These are phyloP conservation scores for Gymnopithys bicolor DNA, from an alignment of 2,797 vertebrate species.

Conservation along the genomic window DNA sequence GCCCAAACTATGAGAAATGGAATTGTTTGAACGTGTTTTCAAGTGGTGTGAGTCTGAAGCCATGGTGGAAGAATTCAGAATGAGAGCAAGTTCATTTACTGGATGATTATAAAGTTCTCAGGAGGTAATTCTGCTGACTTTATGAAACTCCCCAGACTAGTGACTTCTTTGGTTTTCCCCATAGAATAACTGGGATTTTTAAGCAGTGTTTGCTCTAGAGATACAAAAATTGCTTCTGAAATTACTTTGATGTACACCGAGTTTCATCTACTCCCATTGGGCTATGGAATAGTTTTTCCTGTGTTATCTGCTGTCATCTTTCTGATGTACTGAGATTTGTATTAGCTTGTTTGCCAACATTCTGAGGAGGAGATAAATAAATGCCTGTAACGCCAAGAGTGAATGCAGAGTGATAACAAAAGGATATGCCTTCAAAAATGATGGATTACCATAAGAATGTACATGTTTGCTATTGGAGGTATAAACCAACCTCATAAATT, in stretches of 20 bases:
- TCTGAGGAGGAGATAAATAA: slow-evolving; percentile 39
- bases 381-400: slow-evolving; percentile 13
- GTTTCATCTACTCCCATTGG: slow-evolving; percentile 70
- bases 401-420: slow-evolving; percentile 51
- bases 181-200: slow-evolving; percentile 9
- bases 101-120: background rate
- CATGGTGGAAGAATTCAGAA: background rate
- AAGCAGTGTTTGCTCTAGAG: slow-evolving; percentile 62
- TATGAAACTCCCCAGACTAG: background rate
- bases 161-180: slow-evolving; percentile 24
- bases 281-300: slow-evolving; percentile 68
- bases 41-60: background rate
- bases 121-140: background rate
- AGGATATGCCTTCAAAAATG: slow-evolving; percentile 42
- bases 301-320: slow-evolving; percentile 48
- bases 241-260: slow-evolving; percentile 70
- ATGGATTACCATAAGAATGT: slow-evolving; percentile 49
- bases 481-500: slow-evolving; percentile 33
- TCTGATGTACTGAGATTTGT: slow-evolving; percentile 64
- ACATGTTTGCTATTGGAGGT: background rate
- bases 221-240: slow-evolving; percentile 73
- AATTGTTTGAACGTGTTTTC: background rate
- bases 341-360: slow-evolving; percentile 47
- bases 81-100: rapidly evolving
- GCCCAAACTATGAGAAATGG: background rate